These are phyloP conservation scores for Tachina fera DNA, from an alignment of 2,888 invertebrate genomes.

Conservation along the genomic window DNA sequence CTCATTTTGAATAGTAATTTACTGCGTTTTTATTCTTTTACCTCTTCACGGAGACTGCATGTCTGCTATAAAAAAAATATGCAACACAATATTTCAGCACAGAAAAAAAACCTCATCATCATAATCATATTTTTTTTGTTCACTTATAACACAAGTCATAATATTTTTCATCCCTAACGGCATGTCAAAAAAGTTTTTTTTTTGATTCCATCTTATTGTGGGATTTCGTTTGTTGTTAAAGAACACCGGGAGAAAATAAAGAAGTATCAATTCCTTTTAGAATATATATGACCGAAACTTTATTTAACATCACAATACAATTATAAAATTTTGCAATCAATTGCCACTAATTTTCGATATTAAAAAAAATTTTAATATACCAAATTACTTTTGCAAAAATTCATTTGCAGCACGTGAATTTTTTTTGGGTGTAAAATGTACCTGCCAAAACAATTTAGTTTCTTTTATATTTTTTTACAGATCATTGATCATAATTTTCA, in stretches of 20 bases:
- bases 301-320: neutral
- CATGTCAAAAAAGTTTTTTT: slow-evolving; percentile 45
- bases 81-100: slow-evolving; percentile 10
- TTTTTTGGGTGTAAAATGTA: slow-evolving; percentile 54
- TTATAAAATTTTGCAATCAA: too few species aligned
- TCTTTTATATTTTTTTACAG: slow-evolving; percentile 72
- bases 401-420: neutral
- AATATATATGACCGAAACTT: neutral
- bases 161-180: slow-evolving; percentile 62
- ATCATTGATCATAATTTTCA: slow-evolving; percentile 79
- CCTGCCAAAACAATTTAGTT: slow-evolving; percentile 75
- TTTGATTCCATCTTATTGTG: slow-evolving; percentile 1
- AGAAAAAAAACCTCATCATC: slow-evolving; percentile 49
- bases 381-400: neutral
- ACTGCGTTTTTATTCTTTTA: slow-evolving; percentile 11
- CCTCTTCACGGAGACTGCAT: slow-evolving; percentile 76
- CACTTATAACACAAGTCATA: slow-evolving; percentile 65
- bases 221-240: neutral
- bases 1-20: slow-evolving; percentile 44
- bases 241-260: slow-evolving; percentile 23
- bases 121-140: slow-evolving; percentile 64
- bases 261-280: neutral
- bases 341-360: too few species aligned
- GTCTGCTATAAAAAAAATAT: slow-evolving; percentile 77
- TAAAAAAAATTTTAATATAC: neutral